These are phyloP conservation scores for Gerris lacustris DNA, from an alignment of 2,888 invertebrate species.

Conservation along the genomic window DNA sequence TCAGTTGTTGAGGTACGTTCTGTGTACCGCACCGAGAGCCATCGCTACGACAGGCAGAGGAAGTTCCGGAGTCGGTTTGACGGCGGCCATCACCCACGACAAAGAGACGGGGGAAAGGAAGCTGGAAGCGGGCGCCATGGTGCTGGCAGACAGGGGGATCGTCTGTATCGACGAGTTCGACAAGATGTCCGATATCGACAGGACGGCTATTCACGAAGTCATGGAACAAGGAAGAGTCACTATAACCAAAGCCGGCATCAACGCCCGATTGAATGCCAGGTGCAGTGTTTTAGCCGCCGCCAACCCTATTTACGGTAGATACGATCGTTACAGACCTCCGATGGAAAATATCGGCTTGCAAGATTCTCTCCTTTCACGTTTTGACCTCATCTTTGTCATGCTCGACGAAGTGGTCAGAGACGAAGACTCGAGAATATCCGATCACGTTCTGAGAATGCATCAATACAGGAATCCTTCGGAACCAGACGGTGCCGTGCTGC, in stretches of 20 bases:
- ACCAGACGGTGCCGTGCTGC: slow-evolving; percentile 83
- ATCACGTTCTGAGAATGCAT: slow-evolving; percentile 96
- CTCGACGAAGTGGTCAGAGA: slow-evolving; percentile 86
- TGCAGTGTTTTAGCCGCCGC: slow-evolving; percentile 98
- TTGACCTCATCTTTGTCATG: slow-evolving; percentile 95
- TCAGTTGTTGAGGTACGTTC: slow-evolving; percentile 82
- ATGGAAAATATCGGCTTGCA: slow-evolving; percentile 99
- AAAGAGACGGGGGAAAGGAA: slow-evolving; percentile 77
- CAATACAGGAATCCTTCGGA: slow-evolving; percentile 84
- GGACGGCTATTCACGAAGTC: slow-evolving; percentile 98
- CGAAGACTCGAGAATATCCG: slow-evolving; percentile 80
- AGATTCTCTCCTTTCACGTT: slow-evolving; percentile 92
- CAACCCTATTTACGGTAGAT: slow-evolving; percentile 97
- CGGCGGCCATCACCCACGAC: slow-evolving; percentile 95
- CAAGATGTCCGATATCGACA: slow-evolving; percentile 97
- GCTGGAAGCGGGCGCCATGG: slow-evolving; percentile 98
- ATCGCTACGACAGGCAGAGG: slow-evolving; percentile 96
- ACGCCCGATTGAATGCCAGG: slow-evolving; percentile 91
- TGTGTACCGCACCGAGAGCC: slow-evolving; percentile 87
- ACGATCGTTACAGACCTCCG: slow-evolving; percentile 96
- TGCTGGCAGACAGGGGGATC: slow-evolving; percentile 94
- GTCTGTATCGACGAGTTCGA: slow-evolving; percentile 98
- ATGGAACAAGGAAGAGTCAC: slow-evolving; percentile 98
- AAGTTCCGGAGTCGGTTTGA: slow-evolving; percentile 95
- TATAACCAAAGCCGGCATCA: slow-evolving; percentile 97